Evolutionary conservation across 2,113 vertebrate species (phyloP), one percentile per base, ranked within the genome.

Genomic region (Chloropsis hardwickii): DNA sequence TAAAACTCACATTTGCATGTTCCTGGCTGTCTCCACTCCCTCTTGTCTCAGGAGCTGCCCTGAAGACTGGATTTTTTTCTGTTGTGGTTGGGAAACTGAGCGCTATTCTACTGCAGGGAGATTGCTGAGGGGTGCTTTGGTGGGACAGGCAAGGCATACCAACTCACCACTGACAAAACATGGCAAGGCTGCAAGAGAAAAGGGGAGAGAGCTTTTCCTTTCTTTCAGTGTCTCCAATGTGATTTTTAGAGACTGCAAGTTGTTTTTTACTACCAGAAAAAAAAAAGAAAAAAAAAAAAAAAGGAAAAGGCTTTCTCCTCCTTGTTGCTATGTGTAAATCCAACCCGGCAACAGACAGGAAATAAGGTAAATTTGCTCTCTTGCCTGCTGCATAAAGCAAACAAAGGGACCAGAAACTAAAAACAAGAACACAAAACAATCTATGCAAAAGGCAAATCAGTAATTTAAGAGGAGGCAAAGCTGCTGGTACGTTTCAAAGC

Each of bases 271-370:
- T 45, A 37, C 27, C 12, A 67, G 18, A 6, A 42, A 37, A 51
- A 60, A 31, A 35, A 53, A 39, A 11, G 53, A 37, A 6, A 42
- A 37, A 51, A 60, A 31, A 35, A 53, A 39, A 11, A 57, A 37
- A 48, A 48, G 6, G 1, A 25, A 39, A 51, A 45, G 1, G 1
- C 0, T 48, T 84, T 86, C 10, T 85, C 3, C 39, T 88, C 44
- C 81, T 76, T 77, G 92, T 92, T 96, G 87, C 87, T 93, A 91
- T 70, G 73, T 85, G 50, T 85, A 85, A 82, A 89, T 42, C 37
- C 66, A 76, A 19, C 70, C 12, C 24, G 4, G 91, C 89, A 95
- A 92, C 81, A 94, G 58, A 50, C 2, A 3, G 58, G 54, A 79
- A 86, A 91, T 61, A 77, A 79, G 90, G 69, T 47, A 81, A 83